Conservation (phyloP, 2,888 invertebrate genomes). For the Nebria salina region DNA sequence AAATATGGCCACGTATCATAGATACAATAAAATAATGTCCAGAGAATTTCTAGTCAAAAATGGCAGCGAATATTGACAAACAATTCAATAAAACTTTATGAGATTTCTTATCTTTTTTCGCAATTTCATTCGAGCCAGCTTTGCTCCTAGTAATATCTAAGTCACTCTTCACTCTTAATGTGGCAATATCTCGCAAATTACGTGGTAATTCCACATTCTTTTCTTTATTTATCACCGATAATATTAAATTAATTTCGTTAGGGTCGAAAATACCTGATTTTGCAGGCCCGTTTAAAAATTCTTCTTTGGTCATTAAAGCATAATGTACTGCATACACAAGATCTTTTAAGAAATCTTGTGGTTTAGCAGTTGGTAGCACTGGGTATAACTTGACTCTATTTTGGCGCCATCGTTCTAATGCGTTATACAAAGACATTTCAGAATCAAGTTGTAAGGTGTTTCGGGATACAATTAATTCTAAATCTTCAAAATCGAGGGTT, state of each 20-base stretch:
- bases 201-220: not conserved
- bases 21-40: not conserved
- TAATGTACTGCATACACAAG: slow-evolving; percentile 73
- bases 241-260: slow-evolving; percentile 29
- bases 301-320: slow-evolving; percentile 72
- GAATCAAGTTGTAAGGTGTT: slow-evolving; percentile 73
- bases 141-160: not conserved
- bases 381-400: slow-evolving; percentile 64
- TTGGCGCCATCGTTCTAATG: slow-evolving; percentile 60
- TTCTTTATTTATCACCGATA: not conserved
- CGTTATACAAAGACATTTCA: slow-evolving; percentile 68
- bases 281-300: slow-evolving; percentile 64
- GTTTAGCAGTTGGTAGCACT: slow-evolving; percentile 62
- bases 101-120: not conserved
- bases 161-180: not conserved
- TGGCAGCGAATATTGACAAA: not conserved
- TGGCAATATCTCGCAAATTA: not conserved
- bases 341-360: slow-evolving; percentile 64
- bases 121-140: not conserved
- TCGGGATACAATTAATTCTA: slow-evolving; percentile 72
- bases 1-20: not conserved
- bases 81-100: slow-evolving; percentile 4
- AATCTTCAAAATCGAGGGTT: slow-evolving; percentile 72
- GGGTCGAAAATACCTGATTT: slow-evolving; percentile 62
- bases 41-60: slow-evolving; percentile 59